Evolutionary conservation across 2,797 vertebrate genomes (phyloP).

Genomic region (Peromyscus eremicus): DNA sequence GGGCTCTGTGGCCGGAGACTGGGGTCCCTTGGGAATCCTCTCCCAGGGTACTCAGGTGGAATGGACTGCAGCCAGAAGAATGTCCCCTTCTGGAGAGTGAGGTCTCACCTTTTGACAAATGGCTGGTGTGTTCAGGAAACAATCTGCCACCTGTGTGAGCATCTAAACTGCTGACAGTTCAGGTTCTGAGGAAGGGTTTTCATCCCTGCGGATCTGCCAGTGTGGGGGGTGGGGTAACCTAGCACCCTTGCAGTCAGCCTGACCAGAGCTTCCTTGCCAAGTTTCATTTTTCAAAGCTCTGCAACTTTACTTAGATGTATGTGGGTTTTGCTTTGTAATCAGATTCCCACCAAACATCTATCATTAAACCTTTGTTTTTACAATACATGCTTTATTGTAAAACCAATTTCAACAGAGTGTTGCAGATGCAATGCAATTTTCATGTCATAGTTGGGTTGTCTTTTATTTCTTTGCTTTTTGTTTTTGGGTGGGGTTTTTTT

Average conservation of each 20-base stretch:
- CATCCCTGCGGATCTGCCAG: not conserved
- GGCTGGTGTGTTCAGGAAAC: fast-evolving
- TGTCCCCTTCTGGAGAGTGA: not conserved
- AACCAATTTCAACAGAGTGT: slow-evolving; percentile 80
- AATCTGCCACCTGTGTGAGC: not conserved
- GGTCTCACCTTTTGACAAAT: not conserved
- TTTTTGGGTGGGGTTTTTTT: not conserved
- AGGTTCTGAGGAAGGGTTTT: not conserved
- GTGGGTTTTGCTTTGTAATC: slow-evolving; percentile 82
- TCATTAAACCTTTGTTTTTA: slow-evolving; percentile 84
- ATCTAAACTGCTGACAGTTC: not conserved
- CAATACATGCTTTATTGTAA: slow-evolving; percentile 82
- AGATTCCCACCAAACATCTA: slow-evolving; percentile 81
- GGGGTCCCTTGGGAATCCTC: not conserved
- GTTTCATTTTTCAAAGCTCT: slow-evolving; percentile 76
- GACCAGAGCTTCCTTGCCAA: slow-evolving; percentile 60
- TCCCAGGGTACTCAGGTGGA: not conserved
- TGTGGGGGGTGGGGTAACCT: not conserved
- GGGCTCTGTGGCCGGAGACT: not conserved
- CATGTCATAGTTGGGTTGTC: slow-evolving; percentile 69
- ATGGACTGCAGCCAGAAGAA: not conserved
- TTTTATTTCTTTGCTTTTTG: slow-evolving; percentile 20
- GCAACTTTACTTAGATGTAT: slow-evolving; percentile 77
- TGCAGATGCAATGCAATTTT: slow-evolving; percentile 81
- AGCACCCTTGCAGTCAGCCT: not conserved